Evolutionary conservation across 1,140 invertebrate species (phyloP).

Genomic region (Philaenus spumarius): DNA sequence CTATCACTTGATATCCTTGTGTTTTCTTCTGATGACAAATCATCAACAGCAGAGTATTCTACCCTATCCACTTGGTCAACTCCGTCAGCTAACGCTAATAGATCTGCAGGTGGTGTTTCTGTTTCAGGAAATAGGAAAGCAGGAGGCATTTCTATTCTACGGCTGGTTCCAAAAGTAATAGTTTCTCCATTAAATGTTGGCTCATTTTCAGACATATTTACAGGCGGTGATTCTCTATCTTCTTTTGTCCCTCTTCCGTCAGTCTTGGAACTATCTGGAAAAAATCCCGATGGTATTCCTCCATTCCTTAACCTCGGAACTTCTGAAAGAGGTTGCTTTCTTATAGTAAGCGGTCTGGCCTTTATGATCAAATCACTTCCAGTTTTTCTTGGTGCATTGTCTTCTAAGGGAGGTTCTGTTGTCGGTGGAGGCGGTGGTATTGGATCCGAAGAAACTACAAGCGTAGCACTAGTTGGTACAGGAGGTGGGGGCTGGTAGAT

Average conservation of each 20-base stretch:
- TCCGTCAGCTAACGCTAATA: conserved; percentile 35
- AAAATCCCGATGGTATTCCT: neutral
- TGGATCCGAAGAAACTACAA: conserved; percentile 13
- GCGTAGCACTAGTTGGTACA: conserved; percentile 5
- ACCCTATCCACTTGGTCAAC: conserved; percentile 41
- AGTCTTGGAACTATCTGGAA: neutral
- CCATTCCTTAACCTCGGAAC: conserved; percentile 61
- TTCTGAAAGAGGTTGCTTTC: conserved; percentile 66
- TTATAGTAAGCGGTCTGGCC: conserved; percentile 67
- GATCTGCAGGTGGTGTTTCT: conserved; percentile 52
- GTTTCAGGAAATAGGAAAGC: conserved; percentile 72
- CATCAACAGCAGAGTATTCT: conserved; percentile 36
- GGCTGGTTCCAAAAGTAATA: conserved; percentile 58
- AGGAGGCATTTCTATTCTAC: conserved; percentile 73
- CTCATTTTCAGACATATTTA: neutral
- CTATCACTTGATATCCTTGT: conserved; percentile 12
- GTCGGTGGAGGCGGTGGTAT: conserved; percentile 35
- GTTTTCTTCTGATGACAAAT: conserved; percentile 43
- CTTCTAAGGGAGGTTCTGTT: conserved; percentile 37
- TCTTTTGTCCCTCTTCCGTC: conserved; percentile 6
- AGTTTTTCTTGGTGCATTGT: conserved; percentile 25
- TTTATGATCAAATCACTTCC: conserved; percentile 54
- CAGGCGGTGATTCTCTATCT: neutral
- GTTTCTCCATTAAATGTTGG: neutral
- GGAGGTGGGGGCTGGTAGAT: conserved; percentile 1